Conservation (phyloP, 92 coral and sea anemone species). For the Zoanthus sociatus region DNA sequence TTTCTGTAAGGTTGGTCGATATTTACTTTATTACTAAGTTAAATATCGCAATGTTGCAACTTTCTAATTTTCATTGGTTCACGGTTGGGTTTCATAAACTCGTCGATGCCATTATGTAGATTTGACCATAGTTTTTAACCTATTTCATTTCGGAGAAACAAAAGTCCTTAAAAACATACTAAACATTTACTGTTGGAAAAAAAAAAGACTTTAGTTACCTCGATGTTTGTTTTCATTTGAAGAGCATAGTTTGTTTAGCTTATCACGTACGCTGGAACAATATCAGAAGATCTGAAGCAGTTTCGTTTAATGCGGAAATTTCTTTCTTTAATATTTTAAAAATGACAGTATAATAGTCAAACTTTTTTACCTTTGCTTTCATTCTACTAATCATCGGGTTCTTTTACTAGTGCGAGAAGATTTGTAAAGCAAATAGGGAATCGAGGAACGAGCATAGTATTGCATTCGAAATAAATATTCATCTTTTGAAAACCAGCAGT, state of each 20-base stretch:
- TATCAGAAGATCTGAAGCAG: neutral
- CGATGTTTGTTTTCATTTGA: too few relatives aligned
- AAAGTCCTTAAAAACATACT: too few relatives aligned
- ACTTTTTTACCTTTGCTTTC: neutral
- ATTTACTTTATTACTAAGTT: too few relatives aligned
- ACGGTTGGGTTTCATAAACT: too few relatives aligned
- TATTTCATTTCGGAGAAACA: too few relatives aligned
- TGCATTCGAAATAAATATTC: neutral
- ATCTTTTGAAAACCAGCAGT: neutral
- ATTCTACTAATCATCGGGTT: neutral
- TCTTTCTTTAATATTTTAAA: neutral
- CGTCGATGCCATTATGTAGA: too few relatives aligned
- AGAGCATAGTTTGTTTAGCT: neutral
- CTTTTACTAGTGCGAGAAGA: neutral
- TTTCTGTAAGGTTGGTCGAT: too few relatives aligned
- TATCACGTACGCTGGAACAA: neutral
- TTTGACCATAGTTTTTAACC: too few relatives aligned
- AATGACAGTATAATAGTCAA: neutral
- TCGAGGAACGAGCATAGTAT: neutral
- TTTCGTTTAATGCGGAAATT: neutral
- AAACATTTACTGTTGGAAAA: neutral
- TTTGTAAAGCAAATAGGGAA: neutral
- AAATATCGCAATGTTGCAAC: too few relatives aligned
- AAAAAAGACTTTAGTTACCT: neutral
- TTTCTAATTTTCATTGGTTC: too few relatives aligned